Percentiles rank a stretch among this genome's conserved stretches.
Evolutionary conservation across 2,797 vertebrate genomes (phyloP).

Genomic region (Acomys russatus): DNA sequence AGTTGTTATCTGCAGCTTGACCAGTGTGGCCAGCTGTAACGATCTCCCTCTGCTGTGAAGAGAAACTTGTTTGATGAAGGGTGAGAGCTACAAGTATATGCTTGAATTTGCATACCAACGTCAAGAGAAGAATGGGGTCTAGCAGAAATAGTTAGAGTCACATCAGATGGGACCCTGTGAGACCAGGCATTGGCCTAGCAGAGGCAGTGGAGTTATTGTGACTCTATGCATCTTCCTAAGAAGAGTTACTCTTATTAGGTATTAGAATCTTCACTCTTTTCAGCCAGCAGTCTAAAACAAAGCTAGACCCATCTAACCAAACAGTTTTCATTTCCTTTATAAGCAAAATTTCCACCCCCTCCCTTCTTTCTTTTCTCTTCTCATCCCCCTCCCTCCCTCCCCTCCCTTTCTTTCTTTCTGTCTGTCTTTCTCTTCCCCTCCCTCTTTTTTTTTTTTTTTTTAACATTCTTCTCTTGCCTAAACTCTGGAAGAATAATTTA

Average conservation of each 20-base stretch:
- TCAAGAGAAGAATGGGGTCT: not conserved
- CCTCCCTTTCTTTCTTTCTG: not conserved
- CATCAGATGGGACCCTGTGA: not conserved
- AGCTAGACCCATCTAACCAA: not conserved
- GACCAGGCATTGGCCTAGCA: not conserved
- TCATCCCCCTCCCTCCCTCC: too few species aligned
- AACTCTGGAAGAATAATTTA: not conserved
- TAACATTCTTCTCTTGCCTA: not conserved
- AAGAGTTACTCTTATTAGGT: not conserved
- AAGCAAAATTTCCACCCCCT: not conserved
- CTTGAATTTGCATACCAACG: not conserved
- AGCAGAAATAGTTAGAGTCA: not conserved
- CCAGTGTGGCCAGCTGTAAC: too few species aligned
- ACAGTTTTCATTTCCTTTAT: not conserved
- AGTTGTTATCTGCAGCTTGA: not conserved
- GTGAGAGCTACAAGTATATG: not conserved
- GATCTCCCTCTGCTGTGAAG: not conserved
- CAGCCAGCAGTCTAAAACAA: not conserved
- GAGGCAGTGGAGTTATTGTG: not conserved
- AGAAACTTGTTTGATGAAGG: not conserved
- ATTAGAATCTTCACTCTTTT: not conserved
- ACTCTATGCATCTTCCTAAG: not conserved
- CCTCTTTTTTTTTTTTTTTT: not conserved
- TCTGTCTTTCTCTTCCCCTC: not conserved
- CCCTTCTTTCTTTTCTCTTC: not conserved